Evolutionary conservation across 2,113 vertebrate genomes (phyloP), one percentile per base, ranked within the genome.

Genomic region (Podocnemis expansa): DNA sequence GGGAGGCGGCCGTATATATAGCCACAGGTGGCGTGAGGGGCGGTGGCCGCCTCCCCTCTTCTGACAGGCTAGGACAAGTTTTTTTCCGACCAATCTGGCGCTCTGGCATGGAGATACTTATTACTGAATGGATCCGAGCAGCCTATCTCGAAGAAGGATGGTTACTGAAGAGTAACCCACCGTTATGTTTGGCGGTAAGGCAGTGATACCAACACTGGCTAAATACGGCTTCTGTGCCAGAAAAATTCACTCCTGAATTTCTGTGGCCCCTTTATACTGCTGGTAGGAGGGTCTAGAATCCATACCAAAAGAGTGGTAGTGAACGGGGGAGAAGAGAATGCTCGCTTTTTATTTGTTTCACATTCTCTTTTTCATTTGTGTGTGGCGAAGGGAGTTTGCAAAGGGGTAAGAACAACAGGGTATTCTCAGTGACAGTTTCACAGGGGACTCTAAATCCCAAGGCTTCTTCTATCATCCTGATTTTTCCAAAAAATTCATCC

Each of bases 241-340:
- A 81, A 38, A 5, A 29, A 81, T 55, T 43, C 13, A 55, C 22
- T 41, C 24, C 41, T 22, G 16, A 81, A 41, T 81, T 55, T 80
- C 34, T 16, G n/a, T 54, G 5, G 6, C 31, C 52, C 54, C 5
- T 80, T 25, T 13, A 5, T 6, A 38, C 14, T 29, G 9, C n/a
- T 25, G 54, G 13, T 10, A 80, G 8, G 55, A 38, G 25, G 12
- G 22, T 54, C 58, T 13, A 27, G 24, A 55, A 81, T 38, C 79
- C 13, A 55, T 34, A 24, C 25, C 52, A 81, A 75, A 25, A 34
- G 3, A 67, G 58, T 34, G 7, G 29, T 12, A n/a, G 56, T 5
- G 27, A 10, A 12, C 11, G 29, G 8, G 5, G 8, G 34, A 2
- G 16, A 31, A 16, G 29, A 49, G 90, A 56, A 0, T 0, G 88